Conservation (phyloP, 2,797 vertebrate genomes). For the Enteromius treurensis region DNA sequence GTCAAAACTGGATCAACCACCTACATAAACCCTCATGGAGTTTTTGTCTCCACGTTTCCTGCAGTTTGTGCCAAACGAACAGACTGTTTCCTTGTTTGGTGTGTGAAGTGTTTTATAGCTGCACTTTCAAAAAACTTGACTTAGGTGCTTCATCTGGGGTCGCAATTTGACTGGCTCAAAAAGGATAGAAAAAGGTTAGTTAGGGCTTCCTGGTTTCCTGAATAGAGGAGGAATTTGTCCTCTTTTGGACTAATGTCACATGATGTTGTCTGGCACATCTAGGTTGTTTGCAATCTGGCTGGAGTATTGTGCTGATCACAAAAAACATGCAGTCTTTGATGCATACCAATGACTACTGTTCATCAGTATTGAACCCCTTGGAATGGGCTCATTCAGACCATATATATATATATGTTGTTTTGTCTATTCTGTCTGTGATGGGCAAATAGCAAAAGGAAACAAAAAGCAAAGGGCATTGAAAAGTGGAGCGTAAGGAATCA, state of each 20-base stretch:
- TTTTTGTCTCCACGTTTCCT: conserved; percentile 21
- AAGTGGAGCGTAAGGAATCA: too few species aligned
- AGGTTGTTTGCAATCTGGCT: not conserved
- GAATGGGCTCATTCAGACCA: not conserved
- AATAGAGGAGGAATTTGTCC: not conserved
- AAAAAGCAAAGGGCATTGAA: too few species aligned
- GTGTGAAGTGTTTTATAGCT: not conserved
- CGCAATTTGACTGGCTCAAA: not conserved
- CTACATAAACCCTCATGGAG: not conserved
- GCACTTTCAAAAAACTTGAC: conserved; percentile 16
- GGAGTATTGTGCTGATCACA: not conserved
- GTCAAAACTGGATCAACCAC: conserved; percentile 25
- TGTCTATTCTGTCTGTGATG: too few species aligned
- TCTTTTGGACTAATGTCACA: not conserved
- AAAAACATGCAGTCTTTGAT: not conserved
- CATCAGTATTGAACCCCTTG: not conserved
- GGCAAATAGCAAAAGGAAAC: too few species aligned
- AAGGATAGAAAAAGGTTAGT: not conserved
- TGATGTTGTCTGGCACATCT: not conserved
- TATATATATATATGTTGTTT: too few species aligned
- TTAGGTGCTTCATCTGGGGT: not conserved
- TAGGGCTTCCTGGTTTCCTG: not conserved
- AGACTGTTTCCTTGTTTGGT: conserved; percentile 34
- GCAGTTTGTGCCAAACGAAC: conserved; percentile 29
- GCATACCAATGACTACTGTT: not conserved